A percentile compares a stretch with the other conserved stretches of the same genome.
phyloP scores from a whole-genome alignment of 2,797 vertebrate species.

The Hapalemur alaotrensis region DNA sequence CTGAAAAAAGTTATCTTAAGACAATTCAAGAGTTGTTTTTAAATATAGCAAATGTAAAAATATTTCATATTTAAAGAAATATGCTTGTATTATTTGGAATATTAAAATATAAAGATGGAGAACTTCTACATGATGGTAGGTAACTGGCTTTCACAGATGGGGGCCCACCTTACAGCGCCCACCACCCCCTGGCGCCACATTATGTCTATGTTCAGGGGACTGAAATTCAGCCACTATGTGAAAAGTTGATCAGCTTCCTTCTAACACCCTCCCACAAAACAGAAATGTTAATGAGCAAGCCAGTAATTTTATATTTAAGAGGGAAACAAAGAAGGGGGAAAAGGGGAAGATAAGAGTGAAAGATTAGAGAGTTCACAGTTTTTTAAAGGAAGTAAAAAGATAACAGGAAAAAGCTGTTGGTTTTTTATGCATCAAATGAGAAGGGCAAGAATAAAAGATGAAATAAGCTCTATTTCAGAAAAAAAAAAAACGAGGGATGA shows the following conservation, averaged over 20 bases:
- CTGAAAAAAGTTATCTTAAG: slow-evolving; percentile 1
- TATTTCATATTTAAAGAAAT: slow-evolving; percentile 25
- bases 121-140: neutral
- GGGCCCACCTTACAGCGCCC: neutral
- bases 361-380: neutral
- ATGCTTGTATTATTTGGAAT: neutral
- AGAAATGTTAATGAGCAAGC: neutral
- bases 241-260: neutral
- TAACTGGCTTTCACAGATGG: neutral
- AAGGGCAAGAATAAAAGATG: neutral
- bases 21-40: neutral
- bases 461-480: neutral
- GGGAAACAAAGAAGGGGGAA: neutral
- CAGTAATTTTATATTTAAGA: neutral
- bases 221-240: neutral
- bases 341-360: neutral
- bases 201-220: neutral
- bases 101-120: neutral
- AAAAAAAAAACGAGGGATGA: neutral
- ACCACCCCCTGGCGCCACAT: too few species aligned
- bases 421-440: neutral
- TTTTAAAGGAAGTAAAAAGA: neutral
- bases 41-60: neutral
- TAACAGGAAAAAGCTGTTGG: neutral
- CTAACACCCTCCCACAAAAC: neutral